Evolutionary conservation across 2,797 vertebrate species (phyloP), one percentile per base, ranked within the genome.

Genomic region (Sorex maritimensis): DNA sequence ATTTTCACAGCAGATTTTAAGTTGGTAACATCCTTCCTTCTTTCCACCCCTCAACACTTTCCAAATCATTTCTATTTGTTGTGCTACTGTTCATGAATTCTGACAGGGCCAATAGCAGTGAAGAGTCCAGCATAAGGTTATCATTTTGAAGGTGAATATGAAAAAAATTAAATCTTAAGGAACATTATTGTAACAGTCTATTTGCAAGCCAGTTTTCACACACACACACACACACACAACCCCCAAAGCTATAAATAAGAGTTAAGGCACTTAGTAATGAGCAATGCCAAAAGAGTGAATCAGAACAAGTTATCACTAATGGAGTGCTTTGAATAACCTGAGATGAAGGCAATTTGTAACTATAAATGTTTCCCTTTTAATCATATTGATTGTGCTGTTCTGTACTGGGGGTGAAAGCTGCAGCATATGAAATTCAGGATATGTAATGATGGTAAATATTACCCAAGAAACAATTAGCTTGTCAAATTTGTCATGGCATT

Each of bases 291-390:
- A 86, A 77, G 5, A 81, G 44, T 10, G 55, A 86, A 90, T 83
- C 78, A 49, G 28, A 93, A 34, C 24, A 86, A 52, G 52, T 80
- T 80, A 30, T 63, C 26, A 26, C 81, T 38, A 65, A 41, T 81
- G 26, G 26, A 74, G 13, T 75, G 41, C 65, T 92, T 88, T 88
- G 80, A 91, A 83, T 61, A 90, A 77, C 13, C 6, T 58, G 17
- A 91, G 55, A 83, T 69, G 30, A 89, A 83, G 28, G 34, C 49
- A 81, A n/a, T 91, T 81, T 88, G 21, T 86, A 82, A 81, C 55
- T 94, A 41, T 82, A 78, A 94, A 73, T 73, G 52, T 3, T 93
- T 93, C 71, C 52, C 73, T 94, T 84, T 65, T 38, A 89, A 83
- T 94, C 63, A 86, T 12, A 92, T 93, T 78, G 74, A 61, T 78